Base-by-base conservation (phyloP, 35 echinoderm and acorn worm species). In the Apostichopus californicus region DNA sequence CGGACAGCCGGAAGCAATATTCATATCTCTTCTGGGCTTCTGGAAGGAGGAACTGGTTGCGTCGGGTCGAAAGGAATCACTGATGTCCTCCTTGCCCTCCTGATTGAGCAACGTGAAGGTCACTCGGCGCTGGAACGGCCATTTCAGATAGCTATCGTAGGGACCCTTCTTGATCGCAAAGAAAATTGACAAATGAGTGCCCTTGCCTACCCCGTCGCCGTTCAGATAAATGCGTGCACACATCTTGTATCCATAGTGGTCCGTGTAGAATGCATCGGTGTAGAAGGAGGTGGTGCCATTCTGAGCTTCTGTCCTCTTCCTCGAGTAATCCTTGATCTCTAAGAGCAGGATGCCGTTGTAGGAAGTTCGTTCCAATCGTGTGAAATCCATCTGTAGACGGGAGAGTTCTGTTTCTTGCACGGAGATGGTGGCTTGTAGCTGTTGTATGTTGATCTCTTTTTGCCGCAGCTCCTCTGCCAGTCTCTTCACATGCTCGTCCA, bases 1-100 rank as follows among this genome's bases (percentile, higher is more conserved):
- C 0, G 93, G 93, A 73, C 93, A 97, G 1, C 96, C 96, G 54
- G 90, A 90, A 14, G 96, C 96, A 15, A 95, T 93, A 57, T 97
- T 97, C 93, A 97, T 93, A 23, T 97, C 93, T 52, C 57, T 91
- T 52, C 12, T 88, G 14, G 93, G 93, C 68, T 66, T 86, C 56
- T 86, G 89, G 55, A 78, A 96, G 20, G 89, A 93, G 58, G 78
- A 91, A 59, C 92, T 93, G 15, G 66, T 81, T 1, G 87, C 6
- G 78, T 94, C 93, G 9, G 93, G 93, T 53, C 87, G 28, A 52
- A 94, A 94, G 26, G 86, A 86, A 75, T 94, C 93, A 54, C 64
- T 70, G 87, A 83, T 17, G 20, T 89, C 52, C 8, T 93, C 72
- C 73, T 80, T 82, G 11, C 73, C 56, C 25, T 77, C 84, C 64